Base-by-base conservation (phyloP, 1,140 invertebrate genomes). In the Augochlora pura region DNA sequence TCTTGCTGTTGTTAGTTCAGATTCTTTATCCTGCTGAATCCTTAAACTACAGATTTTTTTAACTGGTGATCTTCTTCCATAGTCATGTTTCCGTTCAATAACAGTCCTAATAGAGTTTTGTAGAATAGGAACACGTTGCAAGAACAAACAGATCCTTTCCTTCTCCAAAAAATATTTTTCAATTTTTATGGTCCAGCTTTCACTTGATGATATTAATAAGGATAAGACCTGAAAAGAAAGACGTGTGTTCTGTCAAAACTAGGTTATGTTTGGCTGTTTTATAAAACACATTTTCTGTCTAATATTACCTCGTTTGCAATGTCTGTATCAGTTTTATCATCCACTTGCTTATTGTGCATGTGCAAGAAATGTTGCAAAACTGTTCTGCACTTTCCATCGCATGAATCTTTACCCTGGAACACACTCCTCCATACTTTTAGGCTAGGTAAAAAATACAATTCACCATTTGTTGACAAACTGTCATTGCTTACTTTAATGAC, bases 401-500 rank as follows among this genome's bases (percentile, higher is more conserved):
- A 85, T 12, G 59, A 2, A 21, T 78, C 67, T 18, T 69, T 66
- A n/a, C 42, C 63, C 14, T 80, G 8, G 14, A 81, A 59, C 3
- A 67, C 90, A 79, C 88, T 90, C 83, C 88, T 91, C 94, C 94
- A 95, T 27, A 91, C 90, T 86, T 92, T 89, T n/a, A 92, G 77
- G 59, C 89, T 92, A 62, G 88, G 90, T 69, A 91, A 89, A 87
- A 94, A 94, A 89, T 92, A 93, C 14, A 94, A 90, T 54, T 95
- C 94, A 49, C 94, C 94, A 76, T 91, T 89, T 52, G 65, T 84
- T 38, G 83, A 70, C 21, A 94, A 87, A 81, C 94, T 92, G 60
- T 93, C 90, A 10, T 83, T 88, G 80, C 94, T 94, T 84, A 92
- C 88, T 89, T 94, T 94, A 16, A 95, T 89, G n/a, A 88, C 14